Evolutionary conservation across 2,113 vertebrate species (phyloP), one percentile per base, ranked within the genome.

Genomic region (Reinhardtius hippoglossoides): DNA sequence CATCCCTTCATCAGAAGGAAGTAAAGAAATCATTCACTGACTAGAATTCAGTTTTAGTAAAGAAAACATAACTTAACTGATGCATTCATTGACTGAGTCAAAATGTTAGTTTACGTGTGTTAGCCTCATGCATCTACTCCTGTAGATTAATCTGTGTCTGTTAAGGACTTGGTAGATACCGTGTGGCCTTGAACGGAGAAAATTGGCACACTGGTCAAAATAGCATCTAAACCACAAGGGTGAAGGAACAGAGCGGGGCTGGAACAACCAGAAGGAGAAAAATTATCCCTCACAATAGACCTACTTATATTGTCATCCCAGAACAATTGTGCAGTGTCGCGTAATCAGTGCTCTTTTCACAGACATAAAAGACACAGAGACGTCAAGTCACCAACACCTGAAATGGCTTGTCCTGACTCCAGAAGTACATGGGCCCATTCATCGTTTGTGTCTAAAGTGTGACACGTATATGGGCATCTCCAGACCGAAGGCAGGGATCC

Each of bases 131-230:
- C 59, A 42, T 50, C 7, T 56, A 24, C 42, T n/a, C 18, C n/a
- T 9, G 2, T 35, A 52, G 5, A 73, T 71, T 24, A 67, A 83
- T 87, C 23, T 72, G 44, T 21, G 64, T 73, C 62, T 76, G 46
- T 64, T 52, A 58, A 67, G 48, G 71, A 37, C 62, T 71, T 72
- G 59, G 67, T 66, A 72, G 56, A 71, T 66, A 76, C 60, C 37
- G 52, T 52, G 21, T 75, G 87, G 88, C 83, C 83, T 87, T 86
- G 78, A 91, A 85, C 78, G 81, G 85, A 87, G 71, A 78, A 89
- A 93, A 91, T 76, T 90, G 87, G 91, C 84, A 89, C 92, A 91
- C 78, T 83, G 84, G 91, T 92, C 88, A 91, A 93, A 94, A 94
- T 92, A 94, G 93, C 88, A 77, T 89, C 81, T 73, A 94, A 94